Base-by-base conservation (phyloP, 2,113 vertebrate species). In the Pelecanus crispus region DNA sequence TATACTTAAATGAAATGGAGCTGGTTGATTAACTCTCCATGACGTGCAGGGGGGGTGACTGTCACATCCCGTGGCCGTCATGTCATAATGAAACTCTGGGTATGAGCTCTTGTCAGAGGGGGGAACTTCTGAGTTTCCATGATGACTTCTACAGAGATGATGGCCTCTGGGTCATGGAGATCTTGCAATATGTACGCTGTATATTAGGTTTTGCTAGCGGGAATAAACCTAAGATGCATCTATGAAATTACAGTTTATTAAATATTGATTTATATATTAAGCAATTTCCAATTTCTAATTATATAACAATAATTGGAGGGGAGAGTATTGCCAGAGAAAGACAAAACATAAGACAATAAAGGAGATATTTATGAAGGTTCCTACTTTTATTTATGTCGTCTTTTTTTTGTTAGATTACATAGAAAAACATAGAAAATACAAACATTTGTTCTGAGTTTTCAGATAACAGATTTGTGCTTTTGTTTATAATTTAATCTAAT, bases 11-110 rank as follows among this genome's bases (percentile, higher is more conserved):
- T 91, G 85, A 75, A 58, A 72, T 67, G 94, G 91, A 84, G 80
- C 91, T 97, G 95, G 89, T 89, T 96, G 96, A 97, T 97, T 94
- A 97, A 74, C 90, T 97, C 88, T 53, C 78, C 95, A 38, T 94
- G 92, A 90, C 52, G 31, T 88, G 66, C 74, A 44, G 42, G 92
- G 92, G 92, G 91, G 81, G 55, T 90, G 91, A 68, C 96, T 81
- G 94, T 96, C 81, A 36, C 28, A 88, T 62, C 67, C 94, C 10
- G 5, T 95, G 97, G 91, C 95, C 24, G 2, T 97, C 92, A 73
- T 44, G 61, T 56, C 26, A 68, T 92, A 88, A 83, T 81, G 81
- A 85, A 87, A 85, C 84, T 80, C 66, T 94, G 94, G 36, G 4
- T 61, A 3, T 0, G 6, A 78, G 71, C 75, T 93, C 47, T 96